Conservation (phyloP, 2,888 invertebrate species). For the Apoda limacodes region DNA sequence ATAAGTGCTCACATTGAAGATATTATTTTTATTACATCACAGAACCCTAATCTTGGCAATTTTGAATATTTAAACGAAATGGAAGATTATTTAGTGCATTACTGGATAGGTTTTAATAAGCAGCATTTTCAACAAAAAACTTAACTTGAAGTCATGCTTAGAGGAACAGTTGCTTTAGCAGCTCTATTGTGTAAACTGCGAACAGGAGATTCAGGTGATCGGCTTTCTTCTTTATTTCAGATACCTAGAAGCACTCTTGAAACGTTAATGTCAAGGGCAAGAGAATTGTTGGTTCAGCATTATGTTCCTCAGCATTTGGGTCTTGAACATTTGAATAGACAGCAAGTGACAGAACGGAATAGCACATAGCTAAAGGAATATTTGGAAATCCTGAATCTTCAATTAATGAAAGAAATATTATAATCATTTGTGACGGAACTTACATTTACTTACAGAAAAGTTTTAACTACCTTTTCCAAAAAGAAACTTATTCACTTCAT, state of each 20-base stretch:
- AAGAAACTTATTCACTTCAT: background rate
- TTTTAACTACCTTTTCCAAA: slow-evolving; percentile 6
- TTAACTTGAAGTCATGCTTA: too few species aligned
- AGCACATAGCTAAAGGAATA: too few species aligned
- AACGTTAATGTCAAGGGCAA: slow-evolving; percentile 4
- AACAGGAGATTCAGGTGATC: slow-evolving; percentile 10
- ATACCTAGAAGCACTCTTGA: slow-evolving; percentile 6
- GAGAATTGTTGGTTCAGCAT: slow-evolving; percentile 2
- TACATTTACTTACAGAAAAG: background rate
- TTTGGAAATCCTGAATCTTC: too few species aligned
- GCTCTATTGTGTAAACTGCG: slow-evolving; percentile 9
- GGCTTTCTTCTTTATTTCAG: slow-evolving; percentile 5
- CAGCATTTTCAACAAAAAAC: slow-evolving; percentile 6
- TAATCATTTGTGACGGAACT: background rate
- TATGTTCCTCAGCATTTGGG: slow-evolving; percentile 4
- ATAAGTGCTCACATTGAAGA: slow-evolving; percentile 4
- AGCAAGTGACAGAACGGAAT: too few species aligned
- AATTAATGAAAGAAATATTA: background rate
- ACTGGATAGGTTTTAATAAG: slow-evolving; percentile 10
- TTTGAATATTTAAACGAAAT: slow-evolving; percentile 10
- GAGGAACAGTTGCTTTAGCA: slow-evolving; percentile 7
- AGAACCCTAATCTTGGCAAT: slow-evolving; percentile 7
- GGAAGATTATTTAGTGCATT: slow-evolving; percentile 10
- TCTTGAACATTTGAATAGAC: slow-evolving; percentile 1
- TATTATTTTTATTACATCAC: slow-evolving; percentile 6